Percentiles rank a stretch among this genome's conserved stretches.
Conservation (phyloP, 1,140 invertebrate species). For the Calephelis nemesis region DNA sequence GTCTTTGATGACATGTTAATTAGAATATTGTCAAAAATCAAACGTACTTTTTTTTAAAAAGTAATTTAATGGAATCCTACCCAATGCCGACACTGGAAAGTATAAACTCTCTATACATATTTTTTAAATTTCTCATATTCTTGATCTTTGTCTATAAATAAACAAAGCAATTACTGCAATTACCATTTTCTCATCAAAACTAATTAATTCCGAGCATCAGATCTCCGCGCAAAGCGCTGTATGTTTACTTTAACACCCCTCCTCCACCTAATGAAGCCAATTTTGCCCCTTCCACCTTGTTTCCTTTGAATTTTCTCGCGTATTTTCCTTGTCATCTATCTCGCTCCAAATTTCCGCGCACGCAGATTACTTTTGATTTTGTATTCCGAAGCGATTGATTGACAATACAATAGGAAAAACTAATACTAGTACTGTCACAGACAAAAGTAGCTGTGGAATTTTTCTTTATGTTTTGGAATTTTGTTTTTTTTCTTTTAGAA, state of each 20-base stretch:
- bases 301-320: constrained; percentile 73
- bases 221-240: constrained; percentile 18
- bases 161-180: constrained; percentile 17
- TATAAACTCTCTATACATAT: too few relatives aligned
- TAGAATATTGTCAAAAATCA: too few relatives aligned
- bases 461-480: too few relatives aligned
- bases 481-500: too few relatives aligned
- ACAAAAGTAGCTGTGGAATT: too few relatives aligned
- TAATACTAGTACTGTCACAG: not conserved
- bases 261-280: constrained; percentile 76
- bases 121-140: too few relatives aligned
- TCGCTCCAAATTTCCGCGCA: constrained; percentile 66
- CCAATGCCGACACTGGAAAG: too few relatives aligned
- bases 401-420: constrained; percentile 46
- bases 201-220: constrained; percentile 26
- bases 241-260: constrained; percentile 30
- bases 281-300: constrained; percentile 69
- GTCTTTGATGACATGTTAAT: too few relatives aligned
- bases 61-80: too few relatives aligned
- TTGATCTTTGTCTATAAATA: constrained; percentile 8
- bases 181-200: constrained; percentile 23
- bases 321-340: constrained; percentile 76
- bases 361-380: constrained; percentile 74
- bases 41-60: too few relatives aligned
- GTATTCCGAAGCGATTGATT: constrained; percentile 67